Evolutionary conservation across 2,113 vertebrate genomes (phyloP).

Genomic region (Paraplagusia blochii): DNA sequence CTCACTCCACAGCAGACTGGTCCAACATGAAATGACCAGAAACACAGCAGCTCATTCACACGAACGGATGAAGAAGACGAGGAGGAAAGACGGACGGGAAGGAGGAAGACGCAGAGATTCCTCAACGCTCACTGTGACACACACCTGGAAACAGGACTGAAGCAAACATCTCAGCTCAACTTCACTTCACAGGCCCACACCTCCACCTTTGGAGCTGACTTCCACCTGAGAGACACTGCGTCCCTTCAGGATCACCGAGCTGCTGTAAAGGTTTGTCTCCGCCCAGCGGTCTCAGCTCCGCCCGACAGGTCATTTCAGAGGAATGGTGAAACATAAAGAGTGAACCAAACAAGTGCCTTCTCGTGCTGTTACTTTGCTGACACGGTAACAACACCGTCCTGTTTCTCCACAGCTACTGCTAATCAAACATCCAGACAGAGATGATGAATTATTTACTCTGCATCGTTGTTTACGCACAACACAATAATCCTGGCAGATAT

Average conservation of each 20-base stretch:
- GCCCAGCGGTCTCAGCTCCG: not conserved
- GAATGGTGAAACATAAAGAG: slow-evolving; percentile 11
- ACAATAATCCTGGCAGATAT: slow-evolving; percentile 61
- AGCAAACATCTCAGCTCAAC: slow-evolving; percentile 59
- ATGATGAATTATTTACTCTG: slow-evolving; percentile 60
- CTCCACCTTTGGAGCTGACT: too few species aligned
- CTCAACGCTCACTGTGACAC: too few species aligned
- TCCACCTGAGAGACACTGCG: slow-evolving; percentile 48
- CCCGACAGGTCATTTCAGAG: not conserved
- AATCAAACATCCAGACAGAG: slow-evolving; percentile 36
- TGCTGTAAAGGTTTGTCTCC: not conserved
- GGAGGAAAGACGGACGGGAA: too few species aligned
- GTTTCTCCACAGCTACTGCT: slow-evolving; percentile 34
- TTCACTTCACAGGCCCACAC: slow-evolving; percentile 35
- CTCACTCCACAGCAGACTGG: too few species aligned
- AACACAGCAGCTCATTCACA: not conserved
- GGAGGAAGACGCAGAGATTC: too few species aligned
- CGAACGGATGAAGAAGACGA: too few species aligned
- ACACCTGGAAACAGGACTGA: too few species aligned
- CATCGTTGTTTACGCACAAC: slow-evolving; percentile 61
- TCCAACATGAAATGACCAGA: slow-evolving; percentile 5
- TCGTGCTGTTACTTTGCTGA: slow-evolving; percentile 24
- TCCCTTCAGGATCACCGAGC: too few species aligned
- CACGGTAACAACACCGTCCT: slow-evolving; percentile 19
- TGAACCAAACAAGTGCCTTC: slow-evolving; percentile 34